phyloP scores from a whole-genome alignment of 2,113 vertebrate species.

The Ornithorhynchus anatinus region DNA sequence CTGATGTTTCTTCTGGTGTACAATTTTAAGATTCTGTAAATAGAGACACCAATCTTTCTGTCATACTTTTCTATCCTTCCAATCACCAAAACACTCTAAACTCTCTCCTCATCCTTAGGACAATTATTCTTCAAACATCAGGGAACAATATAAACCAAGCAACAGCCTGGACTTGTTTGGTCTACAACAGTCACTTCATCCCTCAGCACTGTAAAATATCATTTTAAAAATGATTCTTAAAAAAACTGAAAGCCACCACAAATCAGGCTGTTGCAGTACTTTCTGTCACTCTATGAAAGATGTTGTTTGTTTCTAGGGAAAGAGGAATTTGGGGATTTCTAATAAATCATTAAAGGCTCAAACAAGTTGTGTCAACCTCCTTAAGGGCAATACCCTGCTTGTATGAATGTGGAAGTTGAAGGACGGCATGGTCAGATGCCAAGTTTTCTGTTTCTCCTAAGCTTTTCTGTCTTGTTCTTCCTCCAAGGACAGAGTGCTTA shows the following conservation, averaged over 20 bases:
- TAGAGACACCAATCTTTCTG: too few species aligned
- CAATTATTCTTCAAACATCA: neutral
- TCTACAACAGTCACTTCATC: constrained; percentile 17
- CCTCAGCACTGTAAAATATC: neutral
- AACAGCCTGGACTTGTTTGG: neutral
- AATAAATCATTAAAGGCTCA: constrained; percentile 42
- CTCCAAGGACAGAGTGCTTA: constrained; percentile 21
- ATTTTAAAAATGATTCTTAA: constrained; percentile 27
- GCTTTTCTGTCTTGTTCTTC: constrained; percentile 30
- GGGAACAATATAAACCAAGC: neutral
- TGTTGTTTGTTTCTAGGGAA: constrained; percentile 7
- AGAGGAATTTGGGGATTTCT: constrained; percentile 12
- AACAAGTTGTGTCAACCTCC: constrained; percentile 31
- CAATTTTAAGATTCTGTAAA: too few species aligned
- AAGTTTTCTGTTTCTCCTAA: constrained; percentile 21
- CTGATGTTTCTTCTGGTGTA: too few species aligned
- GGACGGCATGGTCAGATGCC: neutral
- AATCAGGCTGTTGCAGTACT: neutral
- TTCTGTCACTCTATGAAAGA: constrained; percentile 31
- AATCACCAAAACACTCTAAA: neutral
- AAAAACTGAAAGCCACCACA: neutral
- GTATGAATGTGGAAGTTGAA: constrained; percentile 1
- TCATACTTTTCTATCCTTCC: too few species aligned
- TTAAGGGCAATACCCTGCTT: constrained; percentile 14
- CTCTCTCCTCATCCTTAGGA: neutral